Evolutionary conservation across 2,888 invertebrate genomes (phyloP), one percentile per base, ranked within the genome.

Genomic region (Helleia helle): DNA sequence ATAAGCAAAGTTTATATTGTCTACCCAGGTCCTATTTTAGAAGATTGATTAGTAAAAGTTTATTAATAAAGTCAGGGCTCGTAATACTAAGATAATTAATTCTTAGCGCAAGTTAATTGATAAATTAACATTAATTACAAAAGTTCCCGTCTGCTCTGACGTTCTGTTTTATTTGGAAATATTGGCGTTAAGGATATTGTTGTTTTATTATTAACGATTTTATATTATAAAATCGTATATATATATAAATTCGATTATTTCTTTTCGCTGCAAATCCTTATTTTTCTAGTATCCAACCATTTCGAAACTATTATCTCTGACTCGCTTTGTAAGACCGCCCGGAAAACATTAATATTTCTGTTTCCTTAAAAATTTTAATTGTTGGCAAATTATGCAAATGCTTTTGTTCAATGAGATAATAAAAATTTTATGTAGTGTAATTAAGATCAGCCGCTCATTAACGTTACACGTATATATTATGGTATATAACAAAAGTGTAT

Each of bases 121-220:
- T 77, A 77, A 74, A 77, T 75, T 75, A 79, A 72, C 74, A 73
- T 74, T 79, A 80, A 81, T 81, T 81, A 77, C 75, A 75, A 75
- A 80, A 80, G 67, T 80, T 76, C 60, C 58, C 62, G 59, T 61
- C 59, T 61, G 60, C 59, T 46, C 40, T 45, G 36, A 43, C 44
- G 48, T 42, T 46, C 48, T 48, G 46, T 54, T 54, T 56, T 49
- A 54, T 50, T 51, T 47, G 49, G 43, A 39, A 36, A 46, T 48
- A 48, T 50, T 43, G 50, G 43, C 43, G 43, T 46, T 40, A 4
- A 8, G 7, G 40, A 38, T 38, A 29, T 36, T 31, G 12, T 36
- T 36, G 38, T 36, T 42, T 40, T 38, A 12, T 13, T 42, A 38
- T 38, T 45, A 27, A 25, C 9, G 18, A 39, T 36, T 29, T 37